phyloP scores from a whole-genome alignment of 2,888 invertebrate genomes.

The Noctua comes region DNA sequence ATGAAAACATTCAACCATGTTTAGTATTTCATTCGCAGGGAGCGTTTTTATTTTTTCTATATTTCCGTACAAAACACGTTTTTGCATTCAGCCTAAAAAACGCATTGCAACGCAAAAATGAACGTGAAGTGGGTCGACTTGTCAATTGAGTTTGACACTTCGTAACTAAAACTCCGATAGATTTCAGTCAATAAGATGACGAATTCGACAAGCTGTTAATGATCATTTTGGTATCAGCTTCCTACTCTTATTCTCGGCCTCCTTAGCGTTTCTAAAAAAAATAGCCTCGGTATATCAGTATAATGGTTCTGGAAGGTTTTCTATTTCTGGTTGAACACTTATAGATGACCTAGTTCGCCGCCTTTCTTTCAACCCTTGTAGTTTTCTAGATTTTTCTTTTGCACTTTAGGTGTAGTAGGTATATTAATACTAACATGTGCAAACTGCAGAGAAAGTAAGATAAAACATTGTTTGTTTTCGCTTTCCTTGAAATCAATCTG shows the following conservation, averaged over 20 bases:
- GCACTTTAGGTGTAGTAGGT: neutral
- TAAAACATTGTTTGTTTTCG: conserved; percentile 48
- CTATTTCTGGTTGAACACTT: conserved; percentile 5
- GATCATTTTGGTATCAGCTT: too few relatives aligned
- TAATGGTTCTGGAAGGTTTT: conserved; percentile 4
- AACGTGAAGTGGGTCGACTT: neutral
- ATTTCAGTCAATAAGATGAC: neutral
- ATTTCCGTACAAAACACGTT: conserved; percentile 1
- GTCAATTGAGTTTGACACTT: conserved; percentile 20
- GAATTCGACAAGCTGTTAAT: neutral
- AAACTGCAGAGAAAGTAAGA: conserved; percentile 42
- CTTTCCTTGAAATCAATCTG: conserved; percentile 54
- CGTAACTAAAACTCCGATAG: neutral
- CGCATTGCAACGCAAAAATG: neutral
- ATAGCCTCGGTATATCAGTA: neutral
- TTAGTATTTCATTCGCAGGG: neutral
- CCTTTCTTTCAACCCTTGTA: conserved; percentile 10
- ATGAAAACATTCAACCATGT: neutral
- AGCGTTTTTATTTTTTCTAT: conserved; percentile 4
- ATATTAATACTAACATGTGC: neutral
- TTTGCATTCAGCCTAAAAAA: neutral
- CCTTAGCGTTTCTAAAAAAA: conserved; percentile 15
- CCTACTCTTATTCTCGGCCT: neutral
- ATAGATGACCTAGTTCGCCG: conserved; percentile 4
- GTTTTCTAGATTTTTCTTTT: conserved; percentile 11